A percentile compares a stretch with the other conserved stretches of the same genome.
Conservation (phyloP, 2,888 invertebrate species). For the Hemaris fuciformis region DNA sequence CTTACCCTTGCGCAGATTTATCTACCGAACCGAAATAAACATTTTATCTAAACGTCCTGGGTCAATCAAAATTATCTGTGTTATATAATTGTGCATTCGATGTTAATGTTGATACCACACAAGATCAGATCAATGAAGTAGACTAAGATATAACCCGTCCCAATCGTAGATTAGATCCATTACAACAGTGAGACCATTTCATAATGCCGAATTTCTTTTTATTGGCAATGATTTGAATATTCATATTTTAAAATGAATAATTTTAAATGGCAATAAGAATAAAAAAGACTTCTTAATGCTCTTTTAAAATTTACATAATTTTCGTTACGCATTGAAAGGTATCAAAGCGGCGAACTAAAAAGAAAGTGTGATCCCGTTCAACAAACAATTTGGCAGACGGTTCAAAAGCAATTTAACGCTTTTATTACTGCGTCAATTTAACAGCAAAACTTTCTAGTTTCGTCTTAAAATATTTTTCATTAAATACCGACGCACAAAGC, state of each 20-base stretch:
- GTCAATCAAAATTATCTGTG: neutral
- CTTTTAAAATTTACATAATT: too few species aligned
- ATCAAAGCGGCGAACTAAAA: neutral
- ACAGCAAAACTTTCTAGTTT: neutral
- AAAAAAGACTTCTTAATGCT: too few species aligned
- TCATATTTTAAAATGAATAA: too few species aligned
- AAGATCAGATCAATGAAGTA: too few species aligned
- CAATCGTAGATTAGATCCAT: too few species aligned
- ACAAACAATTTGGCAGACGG: neutral
- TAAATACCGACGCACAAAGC: neutral
- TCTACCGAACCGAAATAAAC: neutral
- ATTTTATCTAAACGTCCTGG: neutral
- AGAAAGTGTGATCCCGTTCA: neutral
- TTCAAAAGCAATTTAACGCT: neutral
- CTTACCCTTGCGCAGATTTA: neutral
- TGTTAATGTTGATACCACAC: neutral
- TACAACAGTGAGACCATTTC: too few species aligned
- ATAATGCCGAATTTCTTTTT: too few species aligned
- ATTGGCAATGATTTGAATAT: too few species aligned
- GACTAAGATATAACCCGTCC: too few species aligned
- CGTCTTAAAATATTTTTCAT: slow-evolving; percentile 1
- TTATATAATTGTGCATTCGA: too few species aligned
- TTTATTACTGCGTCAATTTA: neutral
- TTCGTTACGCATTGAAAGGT: neutral
- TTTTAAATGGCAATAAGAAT: too few species aligned